A percentile compares a stretch with the other conserved stretches of the same genome.
Conservation (phyloP, 2,888 invertebrate genomes). For the Melinaea marsaeus region DNA sequence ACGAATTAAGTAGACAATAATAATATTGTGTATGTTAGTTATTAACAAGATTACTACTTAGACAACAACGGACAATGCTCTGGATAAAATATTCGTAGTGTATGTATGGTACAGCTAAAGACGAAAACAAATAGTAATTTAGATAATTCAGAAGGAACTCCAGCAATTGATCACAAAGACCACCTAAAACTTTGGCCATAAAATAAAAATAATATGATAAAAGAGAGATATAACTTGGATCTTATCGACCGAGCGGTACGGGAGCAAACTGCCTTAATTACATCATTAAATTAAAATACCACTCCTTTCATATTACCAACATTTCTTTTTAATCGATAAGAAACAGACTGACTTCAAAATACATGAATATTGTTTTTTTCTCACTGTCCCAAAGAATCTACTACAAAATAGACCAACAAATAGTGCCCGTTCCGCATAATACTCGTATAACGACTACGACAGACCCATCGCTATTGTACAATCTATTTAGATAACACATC, state of each 20-base stretch:
- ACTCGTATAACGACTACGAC: not conserved
- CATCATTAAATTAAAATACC: constrained; percentile 31
- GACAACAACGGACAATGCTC: too few relatives aligned
- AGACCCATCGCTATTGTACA: constrained; percentile 40
- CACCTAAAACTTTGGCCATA: constrained; percentile 26
- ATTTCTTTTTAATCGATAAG: not conserved
- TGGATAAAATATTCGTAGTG: too few relatives aligned
- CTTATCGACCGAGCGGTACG: constrained; percentile 22
- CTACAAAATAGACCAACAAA: not conserved
- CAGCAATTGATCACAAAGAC: constrained; percentile 27
- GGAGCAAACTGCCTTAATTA: constrained; percentile 30
- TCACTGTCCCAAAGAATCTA: not conserved
- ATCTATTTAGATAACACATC: constrained; percentile 54
- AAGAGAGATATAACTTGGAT: constrained; percentile 26
- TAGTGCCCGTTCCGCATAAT: not conserved
- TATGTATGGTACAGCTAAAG: not conserved
- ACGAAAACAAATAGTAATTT: not conserved
- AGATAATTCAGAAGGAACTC: constrained; percentile 17
- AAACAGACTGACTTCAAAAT: not conserved
- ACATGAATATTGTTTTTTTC: not conserved
- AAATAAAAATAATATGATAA: constrained; percentile 29
- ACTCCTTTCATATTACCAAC: constrained; percentile 14
- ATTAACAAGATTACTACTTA: too few relatives aligned
- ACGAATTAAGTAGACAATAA: too few relatives aligned
- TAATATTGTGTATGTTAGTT: too few relatives aligned